Evolutionary conservation across 2,888 invertebrate genomes (phyloP).

Genomic region (Drosophila aldrichi): DNA sequence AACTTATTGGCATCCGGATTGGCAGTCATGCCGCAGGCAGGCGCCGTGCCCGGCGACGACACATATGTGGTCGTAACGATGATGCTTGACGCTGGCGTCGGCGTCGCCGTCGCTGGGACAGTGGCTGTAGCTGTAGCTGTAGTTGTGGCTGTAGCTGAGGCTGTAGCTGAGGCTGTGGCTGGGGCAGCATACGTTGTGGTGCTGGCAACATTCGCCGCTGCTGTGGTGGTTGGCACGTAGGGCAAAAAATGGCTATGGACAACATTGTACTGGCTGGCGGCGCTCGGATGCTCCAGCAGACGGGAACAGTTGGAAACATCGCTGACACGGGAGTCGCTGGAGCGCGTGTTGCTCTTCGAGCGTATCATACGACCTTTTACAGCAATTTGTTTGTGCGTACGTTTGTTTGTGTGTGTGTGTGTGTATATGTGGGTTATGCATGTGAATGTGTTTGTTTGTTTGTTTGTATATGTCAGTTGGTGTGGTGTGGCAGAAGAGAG

Average conservation of each 20-base stretch:
- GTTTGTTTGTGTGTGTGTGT: conserved; percentile 1
- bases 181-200: conserved; percentile 53
- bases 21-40: conserved; percentile 74
- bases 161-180: conserved; percentile 35
- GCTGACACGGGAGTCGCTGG: conserved; percentile 85
- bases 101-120: conserved; percentile 29
- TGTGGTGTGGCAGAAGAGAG: conserved; percentile 25
- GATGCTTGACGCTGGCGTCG: conserved; percentile 45
- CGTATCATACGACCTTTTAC: conserved; percentile 84
- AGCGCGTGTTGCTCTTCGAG: conserved; percentile 85
- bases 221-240: conserved; percentile 72
- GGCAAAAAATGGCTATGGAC: conserved; percentile 78
- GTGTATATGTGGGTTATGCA: not conserved
- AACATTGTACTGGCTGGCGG: conserved; percentile 74
- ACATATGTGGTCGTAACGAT: conserved; percentile 71
- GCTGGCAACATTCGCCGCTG: conserved; percentile 42
- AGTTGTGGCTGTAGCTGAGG: conserved; percentile 5
- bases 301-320: conserved; percentile 84
- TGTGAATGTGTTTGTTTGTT: not conserved
- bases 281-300: conserved; percentile 83
- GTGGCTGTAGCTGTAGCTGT: conserved; percentile 22
- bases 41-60: conserved; percentile 70
- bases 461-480: conserved; percentile 6
- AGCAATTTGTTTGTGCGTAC: conserved; percentile 18
- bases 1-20: conserved; percentile 81